Conservation (phyloP, 2,888 invertebrate genomes). For the Spicauda simplicius region DNA sequence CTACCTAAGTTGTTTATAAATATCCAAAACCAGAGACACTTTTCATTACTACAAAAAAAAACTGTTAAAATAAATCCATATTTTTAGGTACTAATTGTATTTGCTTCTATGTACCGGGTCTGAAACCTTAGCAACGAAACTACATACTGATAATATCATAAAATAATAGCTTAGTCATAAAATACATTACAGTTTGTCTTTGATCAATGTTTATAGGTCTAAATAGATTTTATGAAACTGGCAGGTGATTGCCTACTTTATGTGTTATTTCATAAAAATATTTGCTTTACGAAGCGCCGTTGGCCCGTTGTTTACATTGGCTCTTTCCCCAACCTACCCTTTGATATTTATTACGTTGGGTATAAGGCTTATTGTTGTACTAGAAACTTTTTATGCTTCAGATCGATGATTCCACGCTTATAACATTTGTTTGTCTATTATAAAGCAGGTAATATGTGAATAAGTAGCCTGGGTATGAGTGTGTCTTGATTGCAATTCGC, state of each 20-base stretch:
- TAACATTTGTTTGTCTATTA: slow-evolving; percentile 26
- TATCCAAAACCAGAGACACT: too few species aligned
- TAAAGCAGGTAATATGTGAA: slow-evolving; percentile 17
- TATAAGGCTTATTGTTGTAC: slow-evolving; percentile 1
- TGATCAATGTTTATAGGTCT: slow-evolving; percentile 20
- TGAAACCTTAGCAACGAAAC: not conserved
- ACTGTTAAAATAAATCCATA: too few species aligned
- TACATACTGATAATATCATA: not conserved
- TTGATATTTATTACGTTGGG: slow-evolving; percentile 6
- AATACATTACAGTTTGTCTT: slow-evolving; percentile 12
- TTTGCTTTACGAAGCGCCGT: slow-evolving; percentile 39
- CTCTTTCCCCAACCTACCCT: slow-evolving; percentile 4
- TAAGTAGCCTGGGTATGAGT: slow-evolving; percentile 12
- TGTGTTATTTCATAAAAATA: slow-evolving; percentile 41
- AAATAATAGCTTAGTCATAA: not conserved
- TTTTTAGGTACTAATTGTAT: too few species aligned
- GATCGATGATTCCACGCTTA: slow-evolving; percentile 10
- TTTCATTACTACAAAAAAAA: too few species aligned
- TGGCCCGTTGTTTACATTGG: slow-evolving; percentile 21
- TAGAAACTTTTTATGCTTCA: slow-evolving; percentile 4
- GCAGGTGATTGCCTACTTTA: slow-evolving; percentile 38
- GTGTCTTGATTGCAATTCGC: not conserved
- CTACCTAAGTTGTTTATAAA: too few species aligned
- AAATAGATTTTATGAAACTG: slow-evolving; percentile 30
- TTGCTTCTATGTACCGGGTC: too few species aligned